Conservation (phyloP, 2,888 invertebrate species). For the Amblyjoppa fuscipennis region DNA sequence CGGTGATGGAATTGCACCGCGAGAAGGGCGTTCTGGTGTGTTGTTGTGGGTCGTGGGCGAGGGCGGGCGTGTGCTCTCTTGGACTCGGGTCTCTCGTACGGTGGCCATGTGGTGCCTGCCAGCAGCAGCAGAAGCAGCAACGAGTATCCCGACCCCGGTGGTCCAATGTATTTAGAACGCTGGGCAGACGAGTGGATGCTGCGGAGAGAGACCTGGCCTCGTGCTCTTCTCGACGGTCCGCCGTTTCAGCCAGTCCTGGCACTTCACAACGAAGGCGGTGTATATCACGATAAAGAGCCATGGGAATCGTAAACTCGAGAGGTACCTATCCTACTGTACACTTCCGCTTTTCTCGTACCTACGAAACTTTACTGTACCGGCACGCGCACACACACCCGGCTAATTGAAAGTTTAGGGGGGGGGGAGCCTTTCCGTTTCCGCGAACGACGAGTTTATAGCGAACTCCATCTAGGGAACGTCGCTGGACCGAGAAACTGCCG, state of each 20-base stretch:
- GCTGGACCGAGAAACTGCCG: constrained; percentile 15
- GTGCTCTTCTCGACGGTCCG: constrained; percentile 59
- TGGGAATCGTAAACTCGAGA: constrained; percentile 77
- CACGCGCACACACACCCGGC: constrained; percentile 8
- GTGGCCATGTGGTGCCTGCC: constrained; percentile 70
- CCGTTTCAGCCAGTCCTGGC: constrained; percentile 42
- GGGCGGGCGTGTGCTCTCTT: constrained; percentile 75
- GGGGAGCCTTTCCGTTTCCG: constrained; percentile 33
- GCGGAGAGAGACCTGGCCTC: constrained; percentile 44
- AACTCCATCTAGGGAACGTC: constrained; percentile 31
- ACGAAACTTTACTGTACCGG: constrained; percentile 7
- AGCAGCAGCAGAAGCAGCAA: constrained; percentile 58
- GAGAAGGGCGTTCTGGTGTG: constrained; percentile 29
- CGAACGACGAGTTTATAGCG: constrained; percentile 47
- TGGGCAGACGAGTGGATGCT: constrained; percentile 74
- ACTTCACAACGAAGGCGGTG: constrained; percentile 66
- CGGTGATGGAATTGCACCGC: not conserved
- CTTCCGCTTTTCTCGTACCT: constrained; percentile 74
- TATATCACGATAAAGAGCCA: constrained; percentile 80
- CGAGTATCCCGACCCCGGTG: constrained; percentile 69
- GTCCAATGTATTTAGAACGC: constrained; percentile 81
- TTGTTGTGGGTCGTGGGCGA: constrained; percentile 51
- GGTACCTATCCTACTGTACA: constrained; percentile 63
- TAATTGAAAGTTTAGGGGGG: constrained; percentile 65
- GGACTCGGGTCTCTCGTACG: constrained; percentile 51